A percentile compares a stretch with the other conserved stretches of the same genome.
phyloP scores from a whole-genome alignment of 1,140 invertebrate species.

The Prorops nasuta region DNA sequence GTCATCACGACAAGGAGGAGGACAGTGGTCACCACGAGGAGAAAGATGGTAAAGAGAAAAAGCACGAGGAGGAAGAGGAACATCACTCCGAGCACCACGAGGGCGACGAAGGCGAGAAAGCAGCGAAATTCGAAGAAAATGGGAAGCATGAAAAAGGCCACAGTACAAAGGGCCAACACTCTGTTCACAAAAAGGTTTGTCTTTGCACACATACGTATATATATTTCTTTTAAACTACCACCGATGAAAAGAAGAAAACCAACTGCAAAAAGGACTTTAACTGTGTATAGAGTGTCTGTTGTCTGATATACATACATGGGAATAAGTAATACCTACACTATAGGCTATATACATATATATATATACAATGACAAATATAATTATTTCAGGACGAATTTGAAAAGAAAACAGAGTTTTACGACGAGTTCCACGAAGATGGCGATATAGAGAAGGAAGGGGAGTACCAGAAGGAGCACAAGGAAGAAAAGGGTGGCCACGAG shows the following conservation, averaged over 20 bases:
- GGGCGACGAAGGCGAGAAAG: conserved; percentile 45
- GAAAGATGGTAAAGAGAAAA: conserved; percentile 43
- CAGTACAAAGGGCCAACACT: conserved; percentile 55
- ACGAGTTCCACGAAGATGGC: conserved; percentile 54
- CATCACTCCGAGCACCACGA: conserved; percentile 45
- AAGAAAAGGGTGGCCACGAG: conserved; percentile 49
- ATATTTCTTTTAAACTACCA: neutral
- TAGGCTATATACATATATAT: too few species aligned
- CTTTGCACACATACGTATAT: neutral
- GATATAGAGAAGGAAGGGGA: conserved; percentile 47
- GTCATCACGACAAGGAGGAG: conserved; percentile 51
- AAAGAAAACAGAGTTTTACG: conserved; percentile 57
- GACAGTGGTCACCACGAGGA: conserved; percentile 48
- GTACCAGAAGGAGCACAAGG: conserved; percentile 40
- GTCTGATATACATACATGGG: too few species aligned
- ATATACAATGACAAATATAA: too few species aligned
- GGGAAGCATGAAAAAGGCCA: conserved; percentile 55
- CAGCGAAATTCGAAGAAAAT: conserved; percentile 44
- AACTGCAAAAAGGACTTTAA: neutral
- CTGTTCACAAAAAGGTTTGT: conserved; percentile 53
- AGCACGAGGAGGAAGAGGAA: conserved; percentile 46
- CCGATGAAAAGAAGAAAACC: too few species aligned
- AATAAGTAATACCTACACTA: too few species aligned
- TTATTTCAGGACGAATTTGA: conserved; percentile 58
- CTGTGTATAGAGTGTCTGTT: neutral